These are phyloP conservation scores for Nicator chloris DNA, from an alignment of 2,113 vertebrate genomes.

Conservation along the genomic window DNA sequence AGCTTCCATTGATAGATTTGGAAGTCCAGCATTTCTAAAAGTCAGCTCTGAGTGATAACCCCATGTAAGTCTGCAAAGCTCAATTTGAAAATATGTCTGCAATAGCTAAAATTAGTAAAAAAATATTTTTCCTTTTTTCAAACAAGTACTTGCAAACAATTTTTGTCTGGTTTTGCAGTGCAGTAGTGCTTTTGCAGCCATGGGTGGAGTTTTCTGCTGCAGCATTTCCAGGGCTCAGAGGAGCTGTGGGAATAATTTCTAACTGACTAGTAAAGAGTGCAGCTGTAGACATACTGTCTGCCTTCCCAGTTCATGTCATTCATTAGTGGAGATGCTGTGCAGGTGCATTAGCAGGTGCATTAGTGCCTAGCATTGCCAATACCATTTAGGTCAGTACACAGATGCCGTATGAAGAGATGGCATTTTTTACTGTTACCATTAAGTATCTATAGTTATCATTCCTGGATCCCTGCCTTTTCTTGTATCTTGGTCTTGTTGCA, in stretches of 20 bases:
- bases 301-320: neutral
- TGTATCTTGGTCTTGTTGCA: neutral
- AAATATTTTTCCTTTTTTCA: neutral
- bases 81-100: neutral
- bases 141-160: neutral
- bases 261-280: neutral
- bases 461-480: neutral
- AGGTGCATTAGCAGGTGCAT: neutral
- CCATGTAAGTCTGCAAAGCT: neutral
- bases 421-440: neutral
- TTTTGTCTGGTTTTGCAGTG: neutral
- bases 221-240: neutral
- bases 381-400: neutral
- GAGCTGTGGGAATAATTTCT: neutral
- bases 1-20: neutral
- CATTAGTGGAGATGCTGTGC: neutral
- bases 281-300: neutral
- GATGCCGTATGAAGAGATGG: neutral
- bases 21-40: neutral
- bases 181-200: neutral
- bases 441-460: neutral
- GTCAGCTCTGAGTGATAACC: neutral
- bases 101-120: neutral
- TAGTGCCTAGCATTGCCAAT: neutral
- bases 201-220: neutral